These are phyloP conservation scores for Pocillopora meandrina DNA, from an alignment of 92 coral and sea anemone genomes.

Conservation along the genomic window DNA sequence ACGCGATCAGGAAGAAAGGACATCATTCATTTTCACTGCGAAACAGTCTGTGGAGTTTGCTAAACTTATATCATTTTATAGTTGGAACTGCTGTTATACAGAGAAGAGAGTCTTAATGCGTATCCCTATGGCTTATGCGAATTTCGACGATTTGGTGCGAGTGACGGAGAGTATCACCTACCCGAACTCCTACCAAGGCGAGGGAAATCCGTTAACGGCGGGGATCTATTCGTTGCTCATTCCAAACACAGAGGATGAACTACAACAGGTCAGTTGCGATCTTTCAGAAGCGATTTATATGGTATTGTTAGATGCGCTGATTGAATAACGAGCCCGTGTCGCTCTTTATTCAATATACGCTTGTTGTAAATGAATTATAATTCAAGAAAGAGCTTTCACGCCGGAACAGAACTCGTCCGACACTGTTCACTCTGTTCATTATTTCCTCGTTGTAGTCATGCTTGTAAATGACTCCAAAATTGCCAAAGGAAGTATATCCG, in stretches of 20 bases:
- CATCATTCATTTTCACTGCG: neutral
- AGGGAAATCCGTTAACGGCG: constrained; percentile 63
- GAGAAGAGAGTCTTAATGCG: constrained; percentile 26
- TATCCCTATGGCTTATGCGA: constrained; percentile 37
- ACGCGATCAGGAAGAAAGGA: constrained; percentile 29
- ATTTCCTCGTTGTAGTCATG: constrained; percentile 3
- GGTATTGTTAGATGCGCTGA: neutral
- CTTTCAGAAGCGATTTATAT: neutral
- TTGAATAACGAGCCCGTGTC: neutral
- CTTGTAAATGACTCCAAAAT: neutral
- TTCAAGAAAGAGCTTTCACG: neutral
- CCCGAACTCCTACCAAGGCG: constrained; percentile 42
- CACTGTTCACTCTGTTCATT: neutral
- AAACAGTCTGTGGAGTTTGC: neutral
- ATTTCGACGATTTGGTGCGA: constrained; percentile 37
- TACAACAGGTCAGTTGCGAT: constrained; percentile 66
- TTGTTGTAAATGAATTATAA: constrained; percentile 1
- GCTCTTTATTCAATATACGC: neutral
- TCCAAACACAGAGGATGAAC: constrained; percentile 74
- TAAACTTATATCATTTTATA: neutral
- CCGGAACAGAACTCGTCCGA: neutral
- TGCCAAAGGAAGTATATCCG: constrained; percentile 12
- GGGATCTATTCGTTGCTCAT: constrained; percentile 80
- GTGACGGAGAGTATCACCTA: constrained; percentile 23
- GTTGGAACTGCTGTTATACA: constrained; percentile 1